A percentile compares a stretch with the other conserved stretches of the same genome.
Conservation (phyloP, 2,888 invertebrate species). For the Abscondita cerata region DNA sequence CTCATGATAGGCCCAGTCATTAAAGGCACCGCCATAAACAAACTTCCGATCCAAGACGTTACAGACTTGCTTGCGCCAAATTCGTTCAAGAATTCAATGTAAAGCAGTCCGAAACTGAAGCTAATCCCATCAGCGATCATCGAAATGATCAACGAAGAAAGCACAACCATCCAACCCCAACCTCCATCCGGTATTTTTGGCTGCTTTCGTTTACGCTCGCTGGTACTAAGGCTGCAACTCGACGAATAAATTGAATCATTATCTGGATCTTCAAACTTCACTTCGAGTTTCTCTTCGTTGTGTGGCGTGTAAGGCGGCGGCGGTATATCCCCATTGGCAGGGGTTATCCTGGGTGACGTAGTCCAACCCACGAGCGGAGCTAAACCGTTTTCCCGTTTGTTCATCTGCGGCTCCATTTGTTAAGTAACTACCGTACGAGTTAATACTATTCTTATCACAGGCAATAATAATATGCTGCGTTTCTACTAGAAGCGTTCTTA, state of each 20-base stretch:
- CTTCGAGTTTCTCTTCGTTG: constrained; percentile 32
- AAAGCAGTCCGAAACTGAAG: constrained; percentile 90
- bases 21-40: constrained; percentile 89
- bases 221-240: constrained; percentile 22
- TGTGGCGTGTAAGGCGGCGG: constrained; percentile 11
- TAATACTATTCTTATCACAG: constrained; percentile 29
- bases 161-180: constrained; percentile 90
- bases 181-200: constrained; percentile 79
- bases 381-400: constrained; percentile 25
- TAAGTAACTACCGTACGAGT: neutral
- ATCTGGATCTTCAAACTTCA: constrained; percentile 40
- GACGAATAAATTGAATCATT: constrained; percentile 41
- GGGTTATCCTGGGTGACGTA: constrained; percentile 38
- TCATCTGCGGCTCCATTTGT: constrained; percentile 34
- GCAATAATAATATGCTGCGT: constrained; percentile 9
- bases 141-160: constrained; percentile 84
- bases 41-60: constrained; percentile 89
- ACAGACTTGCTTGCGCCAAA: constrained; percentile 83
- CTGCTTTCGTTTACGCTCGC: constrained; percentile 52
- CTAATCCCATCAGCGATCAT: constrained; percentile 93
- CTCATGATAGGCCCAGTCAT: constrained; percentile 85
- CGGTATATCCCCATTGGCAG: neutral
- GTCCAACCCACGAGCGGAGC: constrained; percentile 35
- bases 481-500: no score
- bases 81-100: constrained; percentile 80